phyloP scores from a whole-genome alignment of 2,113 vertebrate species.

The Columbina picui region DNA sequence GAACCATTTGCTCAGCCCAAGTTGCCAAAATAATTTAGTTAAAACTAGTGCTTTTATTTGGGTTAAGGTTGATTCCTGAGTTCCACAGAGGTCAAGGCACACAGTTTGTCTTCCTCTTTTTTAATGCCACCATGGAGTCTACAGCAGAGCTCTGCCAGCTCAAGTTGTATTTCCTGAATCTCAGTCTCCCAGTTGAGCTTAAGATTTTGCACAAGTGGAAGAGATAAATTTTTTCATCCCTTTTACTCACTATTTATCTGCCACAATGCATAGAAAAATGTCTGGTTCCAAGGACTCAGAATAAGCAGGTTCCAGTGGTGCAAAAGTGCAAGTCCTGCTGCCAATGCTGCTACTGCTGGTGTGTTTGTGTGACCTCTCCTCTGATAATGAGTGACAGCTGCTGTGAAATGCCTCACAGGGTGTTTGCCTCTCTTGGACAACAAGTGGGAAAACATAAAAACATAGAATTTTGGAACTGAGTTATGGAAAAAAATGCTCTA shows the following conservation, averaged over 20 bases:
- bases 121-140: neutral
- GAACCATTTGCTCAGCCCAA: constrained; percentile 72
- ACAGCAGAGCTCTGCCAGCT: neutral
- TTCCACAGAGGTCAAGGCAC: constrained; percentile 53
- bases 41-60: constrained; percentile 75
- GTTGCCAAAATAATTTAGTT: constrained; percentile 74
- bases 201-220: neutral
- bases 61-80: constrained; percentile 71
- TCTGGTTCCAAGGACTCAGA: neutral
- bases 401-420: neutral
- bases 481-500: neutral
- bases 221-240: neutral
- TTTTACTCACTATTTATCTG: neutral
- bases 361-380: neutral
- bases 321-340: neutral
- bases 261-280: neutral
- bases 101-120: constrained; percentile 46
- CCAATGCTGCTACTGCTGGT: neutral
- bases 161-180: neutral
- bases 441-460: constrained; percentile 5
- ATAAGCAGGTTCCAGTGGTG: neutral
- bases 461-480: neutral
- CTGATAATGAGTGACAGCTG: constrained; percentile 18
- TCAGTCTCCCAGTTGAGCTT: neutral
- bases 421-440: neutral